Base-by-base conservation (phyloP, 2,113 vertebrate species). In the Poeciliopsis retropinna region DNA sequence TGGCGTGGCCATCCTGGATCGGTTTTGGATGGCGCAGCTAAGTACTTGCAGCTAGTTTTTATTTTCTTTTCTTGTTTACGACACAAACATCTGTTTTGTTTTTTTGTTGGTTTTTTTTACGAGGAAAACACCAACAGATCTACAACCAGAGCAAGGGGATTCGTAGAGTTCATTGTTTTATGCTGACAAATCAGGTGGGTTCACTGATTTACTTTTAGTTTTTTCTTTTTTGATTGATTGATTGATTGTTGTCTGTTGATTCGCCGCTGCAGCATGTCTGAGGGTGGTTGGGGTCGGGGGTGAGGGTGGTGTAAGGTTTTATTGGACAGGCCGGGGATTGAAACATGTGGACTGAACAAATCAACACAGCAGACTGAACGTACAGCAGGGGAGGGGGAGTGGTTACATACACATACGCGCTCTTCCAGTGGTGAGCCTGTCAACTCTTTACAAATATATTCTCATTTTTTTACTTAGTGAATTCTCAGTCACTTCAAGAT, bases 341-440 rank as follows among this genome's bases (percentile, higher is more conserved):
- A 63, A 47, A 51, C 41, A 32, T 19, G 47, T 72, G 28, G 31
- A 70, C 39, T 57, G 27, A 64, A 67, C 8, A 12, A 64, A 74
- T 73, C 29, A 70, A 70, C 76, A 67, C 76, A 70, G 72, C 83
- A 63, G 75, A 80, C 78, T 60, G 57, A 67, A 86, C 76, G 71
- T 70, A 68, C 29, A 64, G 78, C 72, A 67, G 44, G 44, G 44
- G 17, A 47, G 39, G 39, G 32, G 70, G 73, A 73, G 65, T 78
- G 77, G 71, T 65, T 30, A 70, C 64, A 65, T 64, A 72, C 76
- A 78, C 66, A 44, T 63, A 64, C 39, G 71, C 39, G 67, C 75
- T 79, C 79, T 57, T 90, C 88, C 91, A 90, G 86, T 87, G 78
- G 78, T 77, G 77, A 84, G 82, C 73, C 67, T 74, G 54, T 83